Percentiles rank a stretch among this genome's conserved stretches.
These are phyloP conservation scores for Python bivittatus DNA, from an alignment of 2,113 vertebrate species.

Conservation along the genomic window DNA sequence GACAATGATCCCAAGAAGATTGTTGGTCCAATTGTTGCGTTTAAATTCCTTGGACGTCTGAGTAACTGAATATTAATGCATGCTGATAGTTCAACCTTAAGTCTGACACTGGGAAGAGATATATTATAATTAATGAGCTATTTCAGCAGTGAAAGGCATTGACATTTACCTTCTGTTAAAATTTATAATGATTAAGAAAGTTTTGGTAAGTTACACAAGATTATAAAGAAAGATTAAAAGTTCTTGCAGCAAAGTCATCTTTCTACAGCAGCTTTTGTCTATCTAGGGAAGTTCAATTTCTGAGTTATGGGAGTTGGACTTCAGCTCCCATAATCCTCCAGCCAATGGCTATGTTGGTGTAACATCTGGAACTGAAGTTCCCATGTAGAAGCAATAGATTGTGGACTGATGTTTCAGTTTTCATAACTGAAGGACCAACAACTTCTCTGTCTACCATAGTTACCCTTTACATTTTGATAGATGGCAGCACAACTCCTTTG, in stretches of 20 bases:
- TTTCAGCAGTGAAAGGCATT: constrained; percentile 55
- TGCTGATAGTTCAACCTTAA: constrained; percentile 51
- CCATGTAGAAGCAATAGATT: neutral
- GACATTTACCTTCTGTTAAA: constrained; percentile 60
- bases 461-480: constrained; percentile 59
- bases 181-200: constrained; percentile 53
- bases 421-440: constrained; percentile 21
- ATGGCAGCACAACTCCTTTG: constrained; percentile 62
- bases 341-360: neutral
- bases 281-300: neutral
- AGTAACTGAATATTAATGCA: constrained; percentile 33
- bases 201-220: neutral
- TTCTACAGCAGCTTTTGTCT: constrained; percentile 40
- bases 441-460: neutral
- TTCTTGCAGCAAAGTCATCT: constrained; percentile 41
- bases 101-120: constrained; percentile 42
- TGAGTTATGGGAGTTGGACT: neutral
- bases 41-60: constrained; percentile 28
- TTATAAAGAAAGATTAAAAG: constrained; percentile 36
- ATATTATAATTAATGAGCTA: constrained; percentile 54
- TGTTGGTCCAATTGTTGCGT: constrained; percentile 33
- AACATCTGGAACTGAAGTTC: neutral
- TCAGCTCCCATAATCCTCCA: neutral
- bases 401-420: neutral
- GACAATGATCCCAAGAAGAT: neutral